phyloP scores from a whole-genome alignment of 2,797 vertebrate genomes.

The Lithobates sylvaticus region DNA sequence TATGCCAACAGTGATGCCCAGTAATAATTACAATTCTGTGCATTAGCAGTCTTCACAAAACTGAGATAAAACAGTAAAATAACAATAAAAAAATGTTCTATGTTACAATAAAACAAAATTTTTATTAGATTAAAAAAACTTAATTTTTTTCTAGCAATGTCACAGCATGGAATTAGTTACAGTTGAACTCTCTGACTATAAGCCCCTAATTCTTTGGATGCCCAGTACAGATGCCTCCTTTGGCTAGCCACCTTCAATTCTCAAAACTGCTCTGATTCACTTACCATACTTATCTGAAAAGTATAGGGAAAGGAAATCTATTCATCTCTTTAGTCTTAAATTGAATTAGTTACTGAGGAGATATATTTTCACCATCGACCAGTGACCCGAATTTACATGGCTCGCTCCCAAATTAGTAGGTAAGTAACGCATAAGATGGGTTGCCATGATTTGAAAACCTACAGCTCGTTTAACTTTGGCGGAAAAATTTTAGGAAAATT shows the following conservation, averaged over 20 bases:
- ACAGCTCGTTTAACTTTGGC: slow-evolving; percentile 6
- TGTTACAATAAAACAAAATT: no score
- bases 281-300: neutral
- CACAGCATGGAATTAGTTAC: no score
- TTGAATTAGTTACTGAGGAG: slow-evolving; percentile 16
- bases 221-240: neutral
- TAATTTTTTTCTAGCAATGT: no score
- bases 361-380: neutral
- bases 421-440: slow-evolving; percentile 12
- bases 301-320: neutral
- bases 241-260: neutral
- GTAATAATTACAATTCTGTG: no score
- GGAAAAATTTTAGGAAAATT: slow-evolving; percentile 23
- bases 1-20: no score
- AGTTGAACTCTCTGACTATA: no score
- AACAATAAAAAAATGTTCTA: no score
- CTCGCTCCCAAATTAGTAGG: slow-evolving; percentile 20
- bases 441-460: neutral
- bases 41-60: no score
- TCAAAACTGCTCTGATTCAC: neutral
- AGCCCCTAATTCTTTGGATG: neutral
- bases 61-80: no score
- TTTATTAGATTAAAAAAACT: no score
- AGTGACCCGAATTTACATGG: slow-evolving; percentile 9
- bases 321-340: neutral